These are phyloP conservation scores for Cisticola juncidis DNA, from an alignment of 2,113 vertebrate species.

Conservation along the genomic window DNA sequence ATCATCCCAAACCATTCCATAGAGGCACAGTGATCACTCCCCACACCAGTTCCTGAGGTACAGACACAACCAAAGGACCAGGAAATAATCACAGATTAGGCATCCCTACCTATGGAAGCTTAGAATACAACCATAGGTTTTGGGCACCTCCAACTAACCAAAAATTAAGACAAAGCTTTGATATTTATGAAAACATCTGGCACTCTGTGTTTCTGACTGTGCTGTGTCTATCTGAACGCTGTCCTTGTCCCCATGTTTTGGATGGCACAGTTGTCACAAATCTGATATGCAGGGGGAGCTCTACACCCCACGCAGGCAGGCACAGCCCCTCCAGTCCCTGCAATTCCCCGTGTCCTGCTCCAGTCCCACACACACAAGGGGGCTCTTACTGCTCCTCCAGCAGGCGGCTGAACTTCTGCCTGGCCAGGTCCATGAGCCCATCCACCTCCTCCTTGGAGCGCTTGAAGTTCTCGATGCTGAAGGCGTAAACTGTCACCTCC, in stretches of 20 bases:
- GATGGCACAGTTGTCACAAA: not conserved
- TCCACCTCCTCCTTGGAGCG: slow-evolving; percentile 93
- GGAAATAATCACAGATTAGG: not conserved
- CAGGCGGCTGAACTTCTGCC: slow-evolving; percentile 89
- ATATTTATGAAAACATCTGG: not conserved
- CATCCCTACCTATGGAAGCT: not conserved
- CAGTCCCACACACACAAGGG: not conserved
- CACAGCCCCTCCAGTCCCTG: not conserved
- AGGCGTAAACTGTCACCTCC: slow-evolving; percentile 97
- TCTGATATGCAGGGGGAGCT: not conserved
- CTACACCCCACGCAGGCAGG: not conserved
- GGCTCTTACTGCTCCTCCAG: slow-evolving; percentile 89
- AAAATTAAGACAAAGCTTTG: not conserved
- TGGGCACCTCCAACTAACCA: not conserved
- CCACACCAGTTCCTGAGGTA: not conserved
- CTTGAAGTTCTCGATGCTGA: slow-evolving; percentile 99
- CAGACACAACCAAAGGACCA: not conserved
- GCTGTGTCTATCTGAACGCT: not conserved
- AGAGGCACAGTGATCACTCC: not conserved
- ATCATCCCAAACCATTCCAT: not conserved
- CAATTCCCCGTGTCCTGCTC: not conserved
- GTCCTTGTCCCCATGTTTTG: rapidly evolving
- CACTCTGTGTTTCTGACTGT: not conserved
- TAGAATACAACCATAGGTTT: not conserved
- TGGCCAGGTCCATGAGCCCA: slow-evolving; percentile 93